Conservation (phyloP, 2,797 vertebrate species). For the Carcharodon carcharias region DNA sequence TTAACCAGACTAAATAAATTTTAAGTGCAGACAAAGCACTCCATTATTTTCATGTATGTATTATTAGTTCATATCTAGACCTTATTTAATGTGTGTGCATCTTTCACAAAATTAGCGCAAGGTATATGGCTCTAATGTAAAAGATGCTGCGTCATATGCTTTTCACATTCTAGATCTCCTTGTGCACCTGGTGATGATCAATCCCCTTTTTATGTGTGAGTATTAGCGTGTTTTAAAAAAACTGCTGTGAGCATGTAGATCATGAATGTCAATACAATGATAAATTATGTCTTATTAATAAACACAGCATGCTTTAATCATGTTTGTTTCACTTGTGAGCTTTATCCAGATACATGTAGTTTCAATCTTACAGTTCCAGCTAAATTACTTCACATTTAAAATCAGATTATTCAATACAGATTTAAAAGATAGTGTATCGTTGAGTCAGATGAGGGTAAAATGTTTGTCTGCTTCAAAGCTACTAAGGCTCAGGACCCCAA, state of each 20-base stretch:
- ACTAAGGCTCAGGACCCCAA: background rate
- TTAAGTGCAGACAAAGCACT: background rate
- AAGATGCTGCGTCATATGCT: constrained; percentile 74
- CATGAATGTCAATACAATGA: background rate
- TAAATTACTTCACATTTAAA: background rate
- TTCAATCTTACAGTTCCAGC: constrained; percentile 15
- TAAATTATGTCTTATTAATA: constrained; percentile 9
- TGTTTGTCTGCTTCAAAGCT: background rate
- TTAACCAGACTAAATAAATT: background rate
- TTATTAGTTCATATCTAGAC: background rate
- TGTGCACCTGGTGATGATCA: constrained; percentile 86
- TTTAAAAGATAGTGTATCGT: background rate
- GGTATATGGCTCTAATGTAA: constrained; percentile 70
- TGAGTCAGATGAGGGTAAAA: background rate
- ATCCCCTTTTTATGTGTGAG: constrained; percentile 96
- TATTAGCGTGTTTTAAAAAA: constrained; percentile 59
- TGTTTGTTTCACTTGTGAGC: background rate
- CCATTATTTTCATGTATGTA: background rate
- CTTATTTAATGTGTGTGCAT: constrained; percentile 6
- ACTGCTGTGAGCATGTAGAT: constrained; percentile 9
- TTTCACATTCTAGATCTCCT: constrained; percentile 94
- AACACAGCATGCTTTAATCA: constrained; percentile 12
- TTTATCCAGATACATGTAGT: constrained; percentile 25
- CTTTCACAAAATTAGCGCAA: constrained; percentile 54
- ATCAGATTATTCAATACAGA: background rate